phyloP scores from a whole-genome alignment of 2,888 invertebrate species.

The Synergus laeviventris region DNA sequence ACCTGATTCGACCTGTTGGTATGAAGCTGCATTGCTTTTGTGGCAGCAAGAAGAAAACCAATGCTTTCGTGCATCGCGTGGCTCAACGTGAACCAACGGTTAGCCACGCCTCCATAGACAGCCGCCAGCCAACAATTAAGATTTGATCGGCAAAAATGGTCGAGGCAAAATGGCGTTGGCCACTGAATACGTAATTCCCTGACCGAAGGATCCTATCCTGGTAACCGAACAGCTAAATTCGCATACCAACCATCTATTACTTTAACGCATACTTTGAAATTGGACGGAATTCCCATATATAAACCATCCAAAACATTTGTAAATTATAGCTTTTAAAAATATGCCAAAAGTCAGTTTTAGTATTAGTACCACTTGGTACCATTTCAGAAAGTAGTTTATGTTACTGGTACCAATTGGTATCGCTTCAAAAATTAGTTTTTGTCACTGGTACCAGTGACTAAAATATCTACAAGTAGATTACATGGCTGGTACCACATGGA shows the following conservation, averaged over 20 bases:
- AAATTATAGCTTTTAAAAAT: not conserved
- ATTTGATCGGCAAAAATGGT: constrained; percentile 77
- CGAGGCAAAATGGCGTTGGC: constrained; percentile 75
- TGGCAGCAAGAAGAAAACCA: constrained; percentile 64
- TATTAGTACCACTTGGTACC: not conserved
- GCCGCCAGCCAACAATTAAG: constrained; percentile 77
- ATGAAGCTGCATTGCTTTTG: constrained; percentile 50
- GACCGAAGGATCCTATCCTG: constrained; percentile 45
- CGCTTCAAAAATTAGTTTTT: not conserved
- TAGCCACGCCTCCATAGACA: constrained; percentile 75
- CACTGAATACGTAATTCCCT: constrained; percentile 74
- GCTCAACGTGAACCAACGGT: constrained; percentile 72
- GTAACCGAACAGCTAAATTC: constrained; percentile 47
- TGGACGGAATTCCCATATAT: not conserved
- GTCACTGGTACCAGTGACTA: not conserved
- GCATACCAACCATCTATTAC: not conserved
- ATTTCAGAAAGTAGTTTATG: not conserved
- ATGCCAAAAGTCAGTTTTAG: not conserved
- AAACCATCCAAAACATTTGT: not conserved
- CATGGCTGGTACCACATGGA: not conserved
- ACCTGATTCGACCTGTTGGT: constrained; percentile 47
- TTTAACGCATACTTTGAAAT: not conserved
- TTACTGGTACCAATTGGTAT: not conserved
- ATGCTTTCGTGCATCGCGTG: constrained; percentile 75
- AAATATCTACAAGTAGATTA: not conserved